These are phyloP conservation scores for Pantherophis alleghaniensis DNA, from an alignment of 2,797 vertebrate genomes.

Conservation along the genomic window DNA sequence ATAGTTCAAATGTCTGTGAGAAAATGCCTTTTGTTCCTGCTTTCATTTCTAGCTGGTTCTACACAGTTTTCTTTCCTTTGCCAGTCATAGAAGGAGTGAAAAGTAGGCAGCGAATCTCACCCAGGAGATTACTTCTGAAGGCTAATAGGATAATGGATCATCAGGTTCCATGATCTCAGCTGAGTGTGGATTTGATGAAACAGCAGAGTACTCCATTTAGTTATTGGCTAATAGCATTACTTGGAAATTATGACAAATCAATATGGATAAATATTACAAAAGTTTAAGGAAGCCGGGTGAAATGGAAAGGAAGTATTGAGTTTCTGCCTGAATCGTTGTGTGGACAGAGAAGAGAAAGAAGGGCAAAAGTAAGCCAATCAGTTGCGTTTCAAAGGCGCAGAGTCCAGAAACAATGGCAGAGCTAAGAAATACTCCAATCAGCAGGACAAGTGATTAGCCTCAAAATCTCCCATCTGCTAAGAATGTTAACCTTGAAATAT, in stretches of 20 bases:
- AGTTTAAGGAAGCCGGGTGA: slow-evolving; percentile 11
- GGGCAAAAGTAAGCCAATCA: slow-evolving; percentile 28
- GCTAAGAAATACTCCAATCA: slow-evolving; percentile 3
- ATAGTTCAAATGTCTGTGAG: neutral
- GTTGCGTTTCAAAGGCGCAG: neutral
- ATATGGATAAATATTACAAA: slow-evolving; percentile 23
- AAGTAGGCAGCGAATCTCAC: neutral
- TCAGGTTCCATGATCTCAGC: slow-evolving; percentile 25
- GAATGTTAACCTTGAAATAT: neutral
- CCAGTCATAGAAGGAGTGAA: neutral
- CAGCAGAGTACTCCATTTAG: slow-evolving; percentile 10
- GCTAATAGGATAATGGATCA: slow-evolving; percentile 46
- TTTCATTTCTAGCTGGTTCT: neutral
- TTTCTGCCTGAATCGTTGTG: neutral
- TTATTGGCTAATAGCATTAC: slow-evolving; percentile 13
- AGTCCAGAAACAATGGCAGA: neutral
- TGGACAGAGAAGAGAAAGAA: neutral
- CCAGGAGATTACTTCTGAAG: slow-evolving; percentile 14
- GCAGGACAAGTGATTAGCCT: neutral
- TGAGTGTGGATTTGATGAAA: slow-evolving; percentile 37
- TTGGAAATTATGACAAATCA: neutral
- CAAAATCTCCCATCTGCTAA: neutral
- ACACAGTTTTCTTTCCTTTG: neutral
- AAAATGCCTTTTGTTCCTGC: neutral
- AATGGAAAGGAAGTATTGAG: slow-evolving; percentile 17